These are phyloP conservation scores for Phyto melanocephala DNA, from an alignment of 2,888 invertebrate genomes.

Conservation along the genomic window DNA sequence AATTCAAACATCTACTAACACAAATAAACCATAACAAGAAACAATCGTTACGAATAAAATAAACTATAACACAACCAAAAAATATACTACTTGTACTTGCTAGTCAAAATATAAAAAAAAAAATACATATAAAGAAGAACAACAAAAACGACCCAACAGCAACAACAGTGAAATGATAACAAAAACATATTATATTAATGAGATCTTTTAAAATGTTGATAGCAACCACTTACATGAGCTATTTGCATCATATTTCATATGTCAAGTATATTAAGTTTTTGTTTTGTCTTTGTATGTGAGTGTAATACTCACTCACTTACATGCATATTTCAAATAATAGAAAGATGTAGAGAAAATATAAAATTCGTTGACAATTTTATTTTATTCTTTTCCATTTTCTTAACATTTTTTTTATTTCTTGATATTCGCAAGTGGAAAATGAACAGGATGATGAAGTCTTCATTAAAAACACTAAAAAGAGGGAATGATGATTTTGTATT, in stretches of 20 bases:
- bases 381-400: conserved; percentile 5
- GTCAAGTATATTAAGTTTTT: conserved; percentile 69
- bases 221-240: conserved; percentile 75
- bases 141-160: background rate
- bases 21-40: background rate
- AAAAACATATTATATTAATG: conserved; percentile 64
- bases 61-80: conserved; percentile 3
- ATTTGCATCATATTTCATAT: conserved; percentile 77
- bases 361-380: conserved; percentile 57
- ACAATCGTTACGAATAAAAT: background rate
- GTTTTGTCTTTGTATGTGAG: conserved; percentile 59
- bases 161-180: conserved; percentile 12
- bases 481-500: conserved; percentile 31
- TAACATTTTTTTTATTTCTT: background rate
- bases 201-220: conserved; percentile 66
- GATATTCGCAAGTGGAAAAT: conserved; percentile 27
- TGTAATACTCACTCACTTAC: background rate
- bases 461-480: conserved; percentile 42
- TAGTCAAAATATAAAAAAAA: background rate
- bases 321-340: background rate
- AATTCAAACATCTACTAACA: conserved; percentile 4
- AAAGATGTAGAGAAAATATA: background rate
- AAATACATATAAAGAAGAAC: background rate
- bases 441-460: conserved; percentile 35
- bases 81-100: background rate